Evolutionary conservation across 2,888 invertebrate genomes (phyloP).

Genomic region (Alcis repandata): DNA sequence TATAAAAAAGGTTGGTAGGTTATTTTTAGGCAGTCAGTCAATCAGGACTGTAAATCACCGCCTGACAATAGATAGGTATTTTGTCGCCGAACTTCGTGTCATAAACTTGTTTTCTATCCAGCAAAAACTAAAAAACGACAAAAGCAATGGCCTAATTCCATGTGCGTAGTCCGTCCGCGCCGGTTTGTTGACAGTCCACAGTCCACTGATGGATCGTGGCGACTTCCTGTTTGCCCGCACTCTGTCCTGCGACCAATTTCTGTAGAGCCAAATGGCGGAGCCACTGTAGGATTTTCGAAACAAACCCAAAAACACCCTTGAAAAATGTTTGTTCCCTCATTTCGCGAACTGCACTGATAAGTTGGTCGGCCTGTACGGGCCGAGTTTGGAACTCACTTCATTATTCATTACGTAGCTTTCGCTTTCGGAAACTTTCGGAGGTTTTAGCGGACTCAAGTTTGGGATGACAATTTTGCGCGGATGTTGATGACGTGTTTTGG

Average conservation of each 20-base stretch:
- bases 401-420: slow-evolving; percentile 70
- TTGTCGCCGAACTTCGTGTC: background rate
- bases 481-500: slow-evolving; percentile 34
- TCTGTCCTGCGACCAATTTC: slow-evolving; percentile 18
- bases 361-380: slow-evolving; percentile 24
- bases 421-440: slow-evolving; percentile 54
- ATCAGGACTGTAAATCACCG: background rate
- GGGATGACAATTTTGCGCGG: slow-evolving; percentile 34
- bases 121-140: slow-evolving; percentile 16
- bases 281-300: background rate
- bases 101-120: slow-evolving; percentile 17
- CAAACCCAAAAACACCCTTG: background rate
- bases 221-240: slow-evolving; percentile 58
- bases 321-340: background rate
- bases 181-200: slow-evolving; percentile 54
- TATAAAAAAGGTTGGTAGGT: too few species aligned
- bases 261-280: background rate
- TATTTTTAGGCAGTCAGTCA: too few species aligned
- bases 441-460: slow-evolving; percentile 36
- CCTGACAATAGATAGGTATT: background rate
- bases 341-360: background rate
- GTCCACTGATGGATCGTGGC: slow-evolving; percentile 52
- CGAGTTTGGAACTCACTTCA: slow-evolving; percentile 68
- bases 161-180: slow-evolving; percentile 23
- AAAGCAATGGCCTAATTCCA: slow-evolving; percentile 28